These are phyloP conservation scores for Nibea albiflora DNA, from an alignment of 2,113 vertebrate genomes.

Conservation along the genomic window DNA sequence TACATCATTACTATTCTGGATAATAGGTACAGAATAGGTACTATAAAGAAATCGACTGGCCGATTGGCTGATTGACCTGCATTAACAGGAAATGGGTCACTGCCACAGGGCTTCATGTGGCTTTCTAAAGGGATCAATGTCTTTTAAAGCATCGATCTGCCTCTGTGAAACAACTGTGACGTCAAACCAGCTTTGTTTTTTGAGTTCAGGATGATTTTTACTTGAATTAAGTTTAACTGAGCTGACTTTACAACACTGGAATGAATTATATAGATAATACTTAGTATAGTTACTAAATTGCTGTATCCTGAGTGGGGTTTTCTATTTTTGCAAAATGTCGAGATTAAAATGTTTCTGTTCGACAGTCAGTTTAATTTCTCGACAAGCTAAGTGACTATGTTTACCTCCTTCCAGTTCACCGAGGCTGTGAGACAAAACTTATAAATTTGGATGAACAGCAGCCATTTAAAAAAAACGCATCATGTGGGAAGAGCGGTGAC, in stretches of 20 bases:
- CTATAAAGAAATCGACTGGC: background rate
- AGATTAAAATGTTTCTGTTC: background rate
- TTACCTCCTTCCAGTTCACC: background rate
- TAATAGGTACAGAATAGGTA: background rate
- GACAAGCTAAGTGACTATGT: background rate
- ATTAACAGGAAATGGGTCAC: conserved; percentile 36
- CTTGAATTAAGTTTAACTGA: background rate
- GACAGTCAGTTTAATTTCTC: background rate
- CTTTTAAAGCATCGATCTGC: background rate
- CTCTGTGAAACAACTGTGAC: conserved; percentile 13
- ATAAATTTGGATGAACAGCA: background rate
- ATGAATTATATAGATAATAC: background rate
- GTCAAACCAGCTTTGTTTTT: background rate
- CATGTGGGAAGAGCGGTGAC: background rate
- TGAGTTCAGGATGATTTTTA: background rate
- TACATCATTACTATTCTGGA: background rate
- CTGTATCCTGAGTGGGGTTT: background rate
- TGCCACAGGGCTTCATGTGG: conserved; percentile 24
- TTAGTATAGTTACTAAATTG: background rate
- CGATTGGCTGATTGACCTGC: conserved; percentile 33
- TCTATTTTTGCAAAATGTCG: background rate
- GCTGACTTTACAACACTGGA: background rate
- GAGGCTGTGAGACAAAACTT: background rate
- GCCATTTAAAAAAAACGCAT: background rate
- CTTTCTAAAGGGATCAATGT: conserved; percentile 52